Evolutionary conservation across 2,113 vertebrate genomes (phyloP), one percentile per base, ranked within the genome.

Genomic region (Anas platyrhynchos): DNA sequence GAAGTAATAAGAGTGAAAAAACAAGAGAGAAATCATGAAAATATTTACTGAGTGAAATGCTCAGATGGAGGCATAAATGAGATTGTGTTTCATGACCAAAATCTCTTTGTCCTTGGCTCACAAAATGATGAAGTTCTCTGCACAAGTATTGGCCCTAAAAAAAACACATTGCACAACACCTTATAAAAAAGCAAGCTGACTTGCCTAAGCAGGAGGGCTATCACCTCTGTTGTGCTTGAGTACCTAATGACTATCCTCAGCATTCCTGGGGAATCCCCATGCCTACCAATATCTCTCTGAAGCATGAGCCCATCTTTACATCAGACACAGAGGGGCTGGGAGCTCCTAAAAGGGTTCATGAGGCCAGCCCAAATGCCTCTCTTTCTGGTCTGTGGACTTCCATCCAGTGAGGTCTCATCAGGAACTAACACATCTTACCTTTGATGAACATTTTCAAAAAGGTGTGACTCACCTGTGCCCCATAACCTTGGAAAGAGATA

Each of bases 181-280:
- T 75, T 17, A 52, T 46, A 71, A 55, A 27, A 54, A 71, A 66
- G 4, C 14, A 66, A 48, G 2, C 17, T 43, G n/a, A 1, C 12
- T 29, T 71, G 5, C 48, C 27, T 72, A 52, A 55, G 23, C 14
- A 25, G 62, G 9, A 79, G 11, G 23, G 27, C 63, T 31, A 25
- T 43, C 12, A 56, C 13, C 16, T 66, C 29, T 82, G 18, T 12
- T 17, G 31, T 41, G 9, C 25, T 54, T 75, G 46, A 59, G 26
- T 25, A 36, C 27, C 31, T 75, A 23, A 22, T 50, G 34, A 16
- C 7, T 68, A 13, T 31, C 22, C 32, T 43, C 14, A 84, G 7
- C 17, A 54, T 0, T 0, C 16, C 2, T 56, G 34, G 32, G 21
- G 32, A 69, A 86, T 69, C 7, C 25, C 4, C 12, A 21, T 13